Base-by-base conservation (phyloP, 2,888 invertebrate genomes). In the Anoncus sp. region DNA sequence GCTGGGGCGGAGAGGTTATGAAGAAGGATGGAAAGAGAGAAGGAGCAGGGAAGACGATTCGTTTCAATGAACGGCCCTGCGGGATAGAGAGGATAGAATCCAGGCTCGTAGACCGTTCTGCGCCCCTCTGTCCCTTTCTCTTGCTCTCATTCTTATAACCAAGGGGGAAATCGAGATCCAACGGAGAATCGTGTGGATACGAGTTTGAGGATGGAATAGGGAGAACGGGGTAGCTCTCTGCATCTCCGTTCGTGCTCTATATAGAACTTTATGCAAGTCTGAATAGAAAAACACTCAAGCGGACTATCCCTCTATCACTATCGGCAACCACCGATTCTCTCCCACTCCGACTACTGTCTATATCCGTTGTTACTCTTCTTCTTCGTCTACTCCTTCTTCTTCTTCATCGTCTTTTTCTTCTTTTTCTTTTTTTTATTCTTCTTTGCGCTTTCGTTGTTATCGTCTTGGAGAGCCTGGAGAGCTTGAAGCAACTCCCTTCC, bases 281-380 rank as follows among this genome's bases (percentile, higher is more conserved):
- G 87, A 89, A 89, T 88, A 87, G 87, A 88, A 89, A 90, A 90
- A 89, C 87, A 88, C 88, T 88, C 86, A 85, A 87, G 84, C 83
- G 84, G 83, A 86, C 87, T 85, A 85, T n/a, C 83, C 82, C 77
- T 82, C 83, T 47, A n/a, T 47, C 51, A 69, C 45, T 59, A 59
- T 47, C 75, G 71, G 79, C 65, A 45, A 60, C 55, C 73, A 66
- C 78, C 62, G 57, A 72, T 75, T 65, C 59, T 79, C 65, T 67
- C 74, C 38, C 55, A 57, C 74, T 59, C 38, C 63, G 66, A 70
- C 76, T 72, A n/a, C 67, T 70, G 69, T 74, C 51, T 79, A 27
- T 77, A 22, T 65, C 70, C 59, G 57, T 47, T 62, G 67, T 71
- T 70, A 57, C 60, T 79, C 60, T 49, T 69, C 35, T 16, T 75